Base-by-base conservation (phyloP, 2,888 invertebrate genomes). In the Caenorhabditis becei region DNA sequence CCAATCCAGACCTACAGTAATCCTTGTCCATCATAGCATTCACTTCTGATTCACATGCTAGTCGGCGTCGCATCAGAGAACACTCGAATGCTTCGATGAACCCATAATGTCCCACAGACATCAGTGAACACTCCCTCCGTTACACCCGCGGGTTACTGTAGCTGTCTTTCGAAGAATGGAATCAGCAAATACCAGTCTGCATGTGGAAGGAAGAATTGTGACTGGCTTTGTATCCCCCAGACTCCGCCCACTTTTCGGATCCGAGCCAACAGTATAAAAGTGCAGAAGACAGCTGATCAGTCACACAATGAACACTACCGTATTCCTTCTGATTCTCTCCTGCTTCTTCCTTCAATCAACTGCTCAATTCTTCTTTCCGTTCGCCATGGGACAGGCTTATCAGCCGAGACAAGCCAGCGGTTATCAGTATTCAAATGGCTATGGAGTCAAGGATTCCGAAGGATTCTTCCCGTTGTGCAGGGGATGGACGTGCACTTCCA, bases 401-500 rank as follows among this genome's bases (percentile, higher is more conserved):
- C 58, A 51, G 18, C 28, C 18, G 16, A 32, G 28, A 2, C 23
- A 24, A 2, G 51, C 58, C 2, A 37, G 24, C 18, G 65, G 65
- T 24, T 74, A 65, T 23, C 58, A 58, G 26, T 56, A 65, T 23
- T 47, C 47, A 5, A 69, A 63, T 20, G 63, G 70, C 8, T 58
- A 77, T 26, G 62, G 77, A 14, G 49, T 80, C 44, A 80, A 80
- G 53, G 53, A 44, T 63, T 69, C 74, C 5, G 74, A 80, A 11
- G 79, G 79, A 8, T 72, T 49, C 44, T 80, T 80, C 49, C 47
- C 67, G 24, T 7, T 58, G 5, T 80, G 79, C 61, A 62, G 61
- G 32, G 79, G 79, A 69, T 80, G 79, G 79, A 80, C 79, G 24
- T 80, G 79, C 44, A 65, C 65, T 58, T 72, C 72, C 8, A 44